Conservation (phyloP, 2,797 vertebrate genomes). For the Alca torda region DNA sequence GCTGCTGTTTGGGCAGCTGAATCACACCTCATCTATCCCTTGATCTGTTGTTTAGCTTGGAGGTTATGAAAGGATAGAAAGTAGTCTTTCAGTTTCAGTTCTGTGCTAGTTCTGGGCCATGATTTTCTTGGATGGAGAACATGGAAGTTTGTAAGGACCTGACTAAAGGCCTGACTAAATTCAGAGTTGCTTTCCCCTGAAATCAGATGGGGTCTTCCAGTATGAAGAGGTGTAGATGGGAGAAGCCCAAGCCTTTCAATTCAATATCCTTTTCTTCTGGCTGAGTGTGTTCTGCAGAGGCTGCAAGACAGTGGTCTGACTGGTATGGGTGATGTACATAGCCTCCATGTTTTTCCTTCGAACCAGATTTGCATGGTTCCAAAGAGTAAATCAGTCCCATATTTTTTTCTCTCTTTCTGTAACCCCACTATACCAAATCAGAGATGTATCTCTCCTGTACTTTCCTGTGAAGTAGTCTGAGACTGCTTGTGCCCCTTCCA, state of each 20-base stretch:
- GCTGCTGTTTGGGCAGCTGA: neutral
- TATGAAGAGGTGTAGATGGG: neutral
- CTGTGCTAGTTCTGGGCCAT: neutral
- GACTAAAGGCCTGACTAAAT: neutral
- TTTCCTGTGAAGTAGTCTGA: neutral
- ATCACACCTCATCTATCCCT: neutral
- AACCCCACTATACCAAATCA: neutral
- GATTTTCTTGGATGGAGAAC: neutral
- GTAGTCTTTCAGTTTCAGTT: neutral
- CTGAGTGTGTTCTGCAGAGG: neutral
- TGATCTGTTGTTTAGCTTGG: neutral
- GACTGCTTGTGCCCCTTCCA: neutral
- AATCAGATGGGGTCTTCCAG: neutral
- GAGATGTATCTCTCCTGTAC: neutral
- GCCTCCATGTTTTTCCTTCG: neutral
- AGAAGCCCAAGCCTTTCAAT: neutral
- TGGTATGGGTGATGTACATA: neutral
- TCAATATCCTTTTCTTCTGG: neutral
- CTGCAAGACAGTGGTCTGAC: neutral
- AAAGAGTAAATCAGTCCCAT: neutral
- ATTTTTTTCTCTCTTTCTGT: neutral
- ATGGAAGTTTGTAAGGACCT: neutral
- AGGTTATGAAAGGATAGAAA: neutral
- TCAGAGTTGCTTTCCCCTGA: neutral
- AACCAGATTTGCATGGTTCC: neutral